A percentile compares a stretch with the other conserved stretches of the same genome.
phyloP scores from a whole-genome alignment of 1,140 invertebrate genomes.

The Cydia amplana region DNA sequence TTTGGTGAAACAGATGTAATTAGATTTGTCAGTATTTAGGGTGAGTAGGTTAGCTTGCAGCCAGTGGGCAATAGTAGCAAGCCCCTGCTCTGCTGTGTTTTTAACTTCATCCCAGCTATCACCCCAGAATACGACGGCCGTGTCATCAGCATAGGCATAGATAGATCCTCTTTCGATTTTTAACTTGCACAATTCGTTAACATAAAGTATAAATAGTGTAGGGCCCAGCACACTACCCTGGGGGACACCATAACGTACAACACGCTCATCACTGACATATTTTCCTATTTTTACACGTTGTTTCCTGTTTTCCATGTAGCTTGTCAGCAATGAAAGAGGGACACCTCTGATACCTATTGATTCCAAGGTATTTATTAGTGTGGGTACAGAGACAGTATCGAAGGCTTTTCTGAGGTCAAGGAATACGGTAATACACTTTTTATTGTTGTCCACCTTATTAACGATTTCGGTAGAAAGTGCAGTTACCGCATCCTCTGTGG shows the following conservation, averaged over 20 bases:
- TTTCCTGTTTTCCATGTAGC: not conserved
- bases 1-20: conserved; percentile 7
- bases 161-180: not conserved
- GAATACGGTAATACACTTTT: not conserved
- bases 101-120: not conserved
- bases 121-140: not conserved
- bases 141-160: conserved; percentile 27
- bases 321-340: not conserved
- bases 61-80: not conserved
- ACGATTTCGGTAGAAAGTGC: not conserved
- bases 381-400: not conserved
- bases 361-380: not conserved
- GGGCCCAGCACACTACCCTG: conserved; percentile 31
- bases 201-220: conserved; percentile 19
- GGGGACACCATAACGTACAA: conserved; percentile 13
- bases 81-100: not conserved
- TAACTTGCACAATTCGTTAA: not conserved
- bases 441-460: not conserved
- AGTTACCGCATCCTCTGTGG: conserved; percentile 15
- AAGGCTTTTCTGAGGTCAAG: conserved; percentile 19
- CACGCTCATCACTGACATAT: not conserved
- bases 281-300: conserved; percentile 1
- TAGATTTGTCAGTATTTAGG: conserved; percentile 12
- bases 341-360: conserved; percentile 13
- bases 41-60: not conserved